Conservation (phyloP, 2,888 invertebrate genomes). For the Athalia circularis region DNA sequence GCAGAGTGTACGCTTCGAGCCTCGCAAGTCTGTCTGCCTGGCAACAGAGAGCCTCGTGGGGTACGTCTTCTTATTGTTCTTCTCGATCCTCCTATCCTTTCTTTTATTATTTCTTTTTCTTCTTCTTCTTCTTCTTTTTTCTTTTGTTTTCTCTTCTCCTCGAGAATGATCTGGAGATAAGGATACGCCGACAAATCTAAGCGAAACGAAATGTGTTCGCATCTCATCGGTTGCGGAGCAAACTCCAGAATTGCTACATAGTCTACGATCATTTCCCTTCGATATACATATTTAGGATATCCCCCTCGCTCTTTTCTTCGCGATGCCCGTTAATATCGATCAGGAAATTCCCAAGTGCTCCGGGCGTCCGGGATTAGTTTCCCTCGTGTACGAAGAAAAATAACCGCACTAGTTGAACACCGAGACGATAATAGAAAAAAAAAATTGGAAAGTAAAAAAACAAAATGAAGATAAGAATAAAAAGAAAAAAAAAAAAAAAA, state of each 20-base stretch:
- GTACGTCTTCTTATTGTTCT: not conserved
- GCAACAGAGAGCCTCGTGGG: not conserved
- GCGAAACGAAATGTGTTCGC: constrained; percentile 32
- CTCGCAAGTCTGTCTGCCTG: constrained; percentile 20
- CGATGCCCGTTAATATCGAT: constrained; percentile 23
- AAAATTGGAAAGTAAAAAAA: not conserved
- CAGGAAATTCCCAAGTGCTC: constrained; percentile 33
- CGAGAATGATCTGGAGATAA: constrained; percentile 5
- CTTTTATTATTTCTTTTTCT: not conserved
- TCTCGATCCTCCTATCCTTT: not conserved
- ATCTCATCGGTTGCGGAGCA: constrained; percentile 16
- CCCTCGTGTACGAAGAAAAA: constrained; percentile 1
- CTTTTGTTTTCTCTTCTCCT: not conserved
- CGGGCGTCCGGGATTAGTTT: constrained; percentile 36
- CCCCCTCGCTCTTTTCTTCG: not conserved
- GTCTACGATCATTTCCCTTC: not conserved
- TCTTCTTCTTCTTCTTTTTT: not conserved
- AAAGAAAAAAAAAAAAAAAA: not conserved
- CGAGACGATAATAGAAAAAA: not conserved
- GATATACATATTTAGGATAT: constrained; percentile 10
- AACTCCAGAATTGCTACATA: constrained; percentile 1
- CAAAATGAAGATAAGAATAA: not conserved
- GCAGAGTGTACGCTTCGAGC: too few relatives aligned
- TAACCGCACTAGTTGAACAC: constrained; percentile 6
- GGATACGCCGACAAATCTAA: constrained; percentile 31